Evolutionary conservation across 92 coral and sea anemone species (phyloP).

Genomic region (Porites lobata): DNA sequence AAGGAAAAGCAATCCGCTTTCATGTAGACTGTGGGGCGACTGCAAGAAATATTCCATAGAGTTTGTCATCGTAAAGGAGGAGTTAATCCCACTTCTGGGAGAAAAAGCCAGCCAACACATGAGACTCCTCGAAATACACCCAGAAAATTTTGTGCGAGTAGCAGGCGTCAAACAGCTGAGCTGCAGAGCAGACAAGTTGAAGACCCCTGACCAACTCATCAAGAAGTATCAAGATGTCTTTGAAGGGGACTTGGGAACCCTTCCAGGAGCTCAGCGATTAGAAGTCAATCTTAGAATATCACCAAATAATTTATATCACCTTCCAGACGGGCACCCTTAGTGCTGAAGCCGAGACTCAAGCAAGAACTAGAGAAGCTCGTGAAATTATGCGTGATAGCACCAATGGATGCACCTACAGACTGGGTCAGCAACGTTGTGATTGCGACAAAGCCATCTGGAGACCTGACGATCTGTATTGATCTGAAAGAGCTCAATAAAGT

Average conservation of each 20-base stretch:
- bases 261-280: slow-evolving; percentile 34
- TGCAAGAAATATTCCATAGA: slow-evolving; percentile 68
- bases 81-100: slow-evolving; percentile 65
- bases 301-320: slow-evolving; percentile 18
- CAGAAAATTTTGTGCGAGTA: slow-evolving; percentile 43
- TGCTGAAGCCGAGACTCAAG: slow-evolving; percentile 40
- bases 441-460: slow-evolving; percentile 53
- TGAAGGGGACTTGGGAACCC: slow-evolving; percentile 49
- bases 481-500: slow-evolving; percentile 52
- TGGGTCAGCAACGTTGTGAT: slow-evolving; percentile 52
- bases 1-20: slow-evolving; percentile 32
- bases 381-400: slow-evolving; percentile 22
- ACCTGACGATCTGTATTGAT: slow-evolving; percentile 48
- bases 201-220: not conserved
- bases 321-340: slow-evolving; percentile 44
- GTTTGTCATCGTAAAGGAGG: slow-evolving; percentile 54
- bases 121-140: slow-evolving; percentile 41
- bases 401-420: slow-evolving; percentile 32
- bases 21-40: slow-evolving; percentile 71
- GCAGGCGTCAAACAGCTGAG: slow-evolving; percentile 1
- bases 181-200: not conserved
- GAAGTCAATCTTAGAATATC: slow-evolving; percentile 40
- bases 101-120: slow-evolving; percentile 57
- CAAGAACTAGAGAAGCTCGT: slow-evolving; percentile 54
- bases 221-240: slow-evolving; percentile 26